These are phyloP conservation scores for Drusus annulatus DNA, from an alignment of 1,140 invertebrate genomes.

Conservation along the genomic window DNA sequence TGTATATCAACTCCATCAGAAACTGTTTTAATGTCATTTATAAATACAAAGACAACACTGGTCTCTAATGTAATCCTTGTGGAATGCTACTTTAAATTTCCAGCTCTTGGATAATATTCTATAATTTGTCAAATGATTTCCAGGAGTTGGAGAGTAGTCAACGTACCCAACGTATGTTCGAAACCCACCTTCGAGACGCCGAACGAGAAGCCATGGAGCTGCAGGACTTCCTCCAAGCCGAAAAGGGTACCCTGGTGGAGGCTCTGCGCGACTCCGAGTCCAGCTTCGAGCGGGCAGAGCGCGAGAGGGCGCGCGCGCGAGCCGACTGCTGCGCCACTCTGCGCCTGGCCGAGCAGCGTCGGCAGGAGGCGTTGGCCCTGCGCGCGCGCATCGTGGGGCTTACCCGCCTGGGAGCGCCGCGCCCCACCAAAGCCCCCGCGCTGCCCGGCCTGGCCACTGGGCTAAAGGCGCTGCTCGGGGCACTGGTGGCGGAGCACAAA, in stretches of 20 bases:
- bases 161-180: constrained; percentile 70
- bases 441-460: constrained; percentile 79
- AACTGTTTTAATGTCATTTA: no score
- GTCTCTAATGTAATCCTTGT: no score
- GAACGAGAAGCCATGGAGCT: constrained; percentile 81
- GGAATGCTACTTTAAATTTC: no score
- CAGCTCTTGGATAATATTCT: no score
- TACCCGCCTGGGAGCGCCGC: constrained; percentile 72
- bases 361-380: constrained; percentile 75
- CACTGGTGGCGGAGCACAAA: constrained; percentile 80
- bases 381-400: constrained; percentile 77
- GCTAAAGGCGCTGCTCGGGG: constrained; percentile 79
- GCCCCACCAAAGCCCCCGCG: constrained; percentile 80
- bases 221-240: constrained; percentile 84
- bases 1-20: no score
- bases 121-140: not conserved
- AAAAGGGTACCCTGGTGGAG: constrained; percentile 81
- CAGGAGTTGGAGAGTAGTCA: constrained; percentile 78
- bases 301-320: constrained; percentile 73
- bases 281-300: constrained; percentile 68
- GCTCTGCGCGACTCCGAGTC: constrained; percentile 82
- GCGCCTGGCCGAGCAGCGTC: constrained; percentile 83
- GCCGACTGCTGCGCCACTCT: constrained; percentile 86
- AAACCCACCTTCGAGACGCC: constrained; percentile 80
- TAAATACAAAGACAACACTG: no score